phyloP scores from a whole-genome alignment of 2,113 vertebrate genomes.

The Pterophyllum scalare region DNA sequence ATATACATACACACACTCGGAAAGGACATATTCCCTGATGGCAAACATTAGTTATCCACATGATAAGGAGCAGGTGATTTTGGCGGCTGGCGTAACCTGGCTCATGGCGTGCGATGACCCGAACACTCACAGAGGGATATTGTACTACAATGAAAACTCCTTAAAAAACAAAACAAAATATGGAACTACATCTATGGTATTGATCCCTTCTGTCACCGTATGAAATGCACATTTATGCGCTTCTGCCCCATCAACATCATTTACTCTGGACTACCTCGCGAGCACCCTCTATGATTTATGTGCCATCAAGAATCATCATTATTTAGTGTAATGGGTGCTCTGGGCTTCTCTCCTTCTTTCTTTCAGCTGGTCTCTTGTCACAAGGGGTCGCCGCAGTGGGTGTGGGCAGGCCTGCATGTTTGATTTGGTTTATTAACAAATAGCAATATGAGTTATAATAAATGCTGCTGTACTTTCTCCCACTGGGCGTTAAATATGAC shows the following conservation, averaged over 20 bases:
- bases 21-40: not conserved
- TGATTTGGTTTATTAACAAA: too few relatives aligned
- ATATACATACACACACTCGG: too few relatives aligned
- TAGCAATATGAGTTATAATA: not conserved
- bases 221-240: too few relatives aligned
- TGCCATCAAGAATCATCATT: not conserved
- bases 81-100: too few relatives aligned
- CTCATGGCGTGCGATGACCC: not conserved
- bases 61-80: not conserved
- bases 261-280: not conserved
- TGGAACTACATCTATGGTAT: not conserved
- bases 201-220: not conserved
- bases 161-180: not conserved
- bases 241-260: not conserved
- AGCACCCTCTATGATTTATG: too few relatives aligned
- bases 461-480: not conserved
- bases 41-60: not conserved
- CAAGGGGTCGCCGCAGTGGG: too few relatives aligned
- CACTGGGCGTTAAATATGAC: not conserved
- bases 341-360: not conserved
- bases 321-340: not conserved
- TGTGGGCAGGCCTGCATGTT: too few relatives aligned
- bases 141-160: not conserved
- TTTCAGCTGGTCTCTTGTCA: too few relatives aligned
- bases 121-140: not conserved